Conservation (phyloP, 2,797 vertebrate species). For the Liparis tanakae region DNA sequence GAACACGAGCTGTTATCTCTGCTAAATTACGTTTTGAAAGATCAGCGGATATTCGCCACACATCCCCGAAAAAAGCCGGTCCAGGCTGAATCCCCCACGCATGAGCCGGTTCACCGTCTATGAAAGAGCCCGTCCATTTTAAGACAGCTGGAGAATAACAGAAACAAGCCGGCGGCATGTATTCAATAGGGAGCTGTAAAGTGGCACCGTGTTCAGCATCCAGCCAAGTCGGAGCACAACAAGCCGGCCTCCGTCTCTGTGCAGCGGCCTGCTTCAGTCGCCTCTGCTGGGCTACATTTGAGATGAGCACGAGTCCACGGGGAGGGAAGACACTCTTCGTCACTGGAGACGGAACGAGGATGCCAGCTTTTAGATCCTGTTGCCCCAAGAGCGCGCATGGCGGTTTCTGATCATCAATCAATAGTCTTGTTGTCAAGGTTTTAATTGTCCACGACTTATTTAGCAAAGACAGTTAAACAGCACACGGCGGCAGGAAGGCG, state of each 20-base stretch:
- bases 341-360: conserved; percentile 20
- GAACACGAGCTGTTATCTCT: conserved; percentile 45
- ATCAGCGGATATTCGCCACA: conserved; percentile 61
- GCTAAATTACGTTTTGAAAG: conserved; percentile 36
- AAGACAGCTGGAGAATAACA: conserved; percentile 61
- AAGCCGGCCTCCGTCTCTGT: conserved; percentile 54
- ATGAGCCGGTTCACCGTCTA: conserved; percentile 65
- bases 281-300: conserved; percentile 56
- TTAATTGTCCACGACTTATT: conserved; percentile 44
- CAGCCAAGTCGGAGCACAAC: conserved; percentile 53
- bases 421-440: conserved; percentile 1
- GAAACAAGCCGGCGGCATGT: conserved; percentile 44
- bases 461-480: conserved; percentile 19
- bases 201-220: conserved; percentile 67
- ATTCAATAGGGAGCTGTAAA: conserved; percentile 47
- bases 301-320: conserved; percentile 39
- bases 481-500: conserved; percentile 39
- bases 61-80: conserved; percentile 59
- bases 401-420: conserved; percentile 23
- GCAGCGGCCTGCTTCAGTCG: conserved; percentile 61
- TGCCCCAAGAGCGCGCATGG: conserved; percentile 22
- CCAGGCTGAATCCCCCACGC: conserved; percentile 65
- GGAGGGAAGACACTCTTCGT: conserved; percentile 36
- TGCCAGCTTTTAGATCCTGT: conserved; percentile 49
- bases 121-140: conserved; percentile 71